A percentile compares a stretch with the other conserved stretches of the same genome.
Conservation (phyloP, 2,113 vertebrate species). For the Australoheros scitulus region DNA sequence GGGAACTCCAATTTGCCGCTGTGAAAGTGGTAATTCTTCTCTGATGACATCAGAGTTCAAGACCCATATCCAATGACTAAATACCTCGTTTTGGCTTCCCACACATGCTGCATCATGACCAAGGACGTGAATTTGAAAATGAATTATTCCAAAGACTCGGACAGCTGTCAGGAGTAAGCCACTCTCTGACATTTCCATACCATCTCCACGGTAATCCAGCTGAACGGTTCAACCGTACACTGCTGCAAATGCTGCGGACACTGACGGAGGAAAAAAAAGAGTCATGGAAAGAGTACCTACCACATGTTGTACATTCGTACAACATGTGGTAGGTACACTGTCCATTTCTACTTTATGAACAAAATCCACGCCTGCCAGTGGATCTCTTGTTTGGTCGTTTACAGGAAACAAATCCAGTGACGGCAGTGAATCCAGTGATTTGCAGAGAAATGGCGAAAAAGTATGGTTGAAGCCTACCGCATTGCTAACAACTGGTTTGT, state of each 20-base stretch:
- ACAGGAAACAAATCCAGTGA: background rate
- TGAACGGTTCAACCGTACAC: background rate
- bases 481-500: background rate
- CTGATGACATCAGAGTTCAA: background rate
- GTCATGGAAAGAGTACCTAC: background rate
- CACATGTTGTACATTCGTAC: background rate
- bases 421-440: background rate
- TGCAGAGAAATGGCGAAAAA: background rate
- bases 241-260: background rate
- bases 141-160: background rate
- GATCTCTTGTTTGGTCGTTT: too few species aligned
- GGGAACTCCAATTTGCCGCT: background rate
- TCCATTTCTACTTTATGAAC: too few species aligned
- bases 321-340: too few species aligned
- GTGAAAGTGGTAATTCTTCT: background rate
- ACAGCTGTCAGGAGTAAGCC: background rate
- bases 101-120: background rate
- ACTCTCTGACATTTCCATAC: background rate
- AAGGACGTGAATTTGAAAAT: rapidly evolving
- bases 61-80: background rate
- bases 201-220: too few species aligned
- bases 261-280: background rate
- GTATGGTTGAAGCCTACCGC: background rate
- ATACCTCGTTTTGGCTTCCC: background rate
- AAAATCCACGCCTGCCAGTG: too few species aligned